Evolutionary conservation across 23 tunicate genomes (phyloP).

Genomic region (Diplosoma virens): DNA sequence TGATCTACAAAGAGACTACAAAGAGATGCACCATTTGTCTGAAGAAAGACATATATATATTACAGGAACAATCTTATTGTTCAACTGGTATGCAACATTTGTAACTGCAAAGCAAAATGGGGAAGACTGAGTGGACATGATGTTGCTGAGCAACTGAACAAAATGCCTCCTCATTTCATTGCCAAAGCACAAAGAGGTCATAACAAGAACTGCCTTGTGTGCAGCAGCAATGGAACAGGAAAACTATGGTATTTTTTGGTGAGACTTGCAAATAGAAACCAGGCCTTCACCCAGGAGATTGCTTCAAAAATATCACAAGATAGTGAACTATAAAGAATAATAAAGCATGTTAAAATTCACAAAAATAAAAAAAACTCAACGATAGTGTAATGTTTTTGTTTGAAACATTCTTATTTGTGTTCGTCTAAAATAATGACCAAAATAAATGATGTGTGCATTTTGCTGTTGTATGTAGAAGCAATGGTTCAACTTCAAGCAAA

Average conservation of each 20-base stretch:
- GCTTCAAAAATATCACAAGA: background rate
- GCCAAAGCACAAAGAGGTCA: background rate
- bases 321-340: too few relatives aligned
- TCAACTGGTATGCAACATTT: background rate
- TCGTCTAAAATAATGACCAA: background rate
- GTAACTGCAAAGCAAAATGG: background rate
- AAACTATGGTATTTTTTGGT: background rate
- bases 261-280: too few relatives aligned
- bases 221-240: background rate
- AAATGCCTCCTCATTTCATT: too few relatives aligned
- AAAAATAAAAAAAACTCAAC: background rate
- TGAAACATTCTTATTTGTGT: background rate
- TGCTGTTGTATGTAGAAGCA: too few relatives aligned
- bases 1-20: too few relatives aligned
- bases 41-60: background rate
- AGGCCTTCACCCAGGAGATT: background rate
- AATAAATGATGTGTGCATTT: too few relatives aligned
- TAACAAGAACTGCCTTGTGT: background rate
- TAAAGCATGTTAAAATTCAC: background rate
- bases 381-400: too few relatives aligned
- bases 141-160: background rate
- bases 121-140: background rate
- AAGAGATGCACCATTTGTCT: too few relatives aligned
- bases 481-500: too few relatives aligned
- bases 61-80: background rate